These are phyloP conservation scores for Amphipoea lucens DNA, from an alignment of 2,888 invertebrate species.

Conservation along the genomic window DNA sequence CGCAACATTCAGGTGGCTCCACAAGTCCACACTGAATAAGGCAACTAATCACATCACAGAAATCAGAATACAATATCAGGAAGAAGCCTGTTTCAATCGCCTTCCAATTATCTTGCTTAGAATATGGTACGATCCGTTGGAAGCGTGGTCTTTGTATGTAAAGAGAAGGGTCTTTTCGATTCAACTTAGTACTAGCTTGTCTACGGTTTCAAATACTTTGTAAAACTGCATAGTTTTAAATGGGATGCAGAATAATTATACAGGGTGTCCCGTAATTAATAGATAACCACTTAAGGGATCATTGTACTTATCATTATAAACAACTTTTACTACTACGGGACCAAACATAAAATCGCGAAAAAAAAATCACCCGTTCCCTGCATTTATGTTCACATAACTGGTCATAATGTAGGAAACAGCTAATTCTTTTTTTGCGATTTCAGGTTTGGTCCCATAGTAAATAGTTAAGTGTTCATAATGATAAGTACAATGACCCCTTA, in stretches of 20 bases:
- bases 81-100: slow-evolving; percentile 50
- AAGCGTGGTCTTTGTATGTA: slow-evolving; percentile 43
- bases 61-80: slow-evolving; percentile 67
- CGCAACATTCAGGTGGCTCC: slow-evolving; percentile 40
- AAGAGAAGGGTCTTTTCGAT: slow-evolving; percentile 55
- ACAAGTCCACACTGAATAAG: slow-evolving; percentile 53
- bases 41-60: slow-evolving; percentile 57
- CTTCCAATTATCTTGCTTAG: slow-evolving; percentile 59
- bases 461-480: too few relatives aligned
- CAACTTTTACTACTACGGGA: too few relatives aligned
- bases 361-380: too few relatives aligned
- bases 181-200: slow-evolving; percentile 26
- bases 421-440: too few relatives aligned
- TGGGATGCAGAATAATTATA: neutral
- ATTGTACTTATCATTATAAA: too few relatives aligned
- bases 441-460: too few relatives aligned
- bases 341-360: too few relatives aligned
- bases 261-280: too few relatives aligned
- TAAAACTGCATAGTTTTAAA: slow-evolving; percentile 11
- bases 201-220: slow-evolving; percentile 5
- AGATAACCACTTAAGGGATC: too few relatives aligned
- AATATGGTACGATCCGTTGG: slow-evolving; percentile 48
- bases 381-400: too few relatives aligned
- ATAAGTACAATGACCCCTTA: too few relatives aligned
- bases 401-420: too few relatives aligned